These are phyloP conservation scores for Taenaris catops DNA, from an alignment of 2,888 invertebrate genomes.

Conservation along the genomic window DNA sequence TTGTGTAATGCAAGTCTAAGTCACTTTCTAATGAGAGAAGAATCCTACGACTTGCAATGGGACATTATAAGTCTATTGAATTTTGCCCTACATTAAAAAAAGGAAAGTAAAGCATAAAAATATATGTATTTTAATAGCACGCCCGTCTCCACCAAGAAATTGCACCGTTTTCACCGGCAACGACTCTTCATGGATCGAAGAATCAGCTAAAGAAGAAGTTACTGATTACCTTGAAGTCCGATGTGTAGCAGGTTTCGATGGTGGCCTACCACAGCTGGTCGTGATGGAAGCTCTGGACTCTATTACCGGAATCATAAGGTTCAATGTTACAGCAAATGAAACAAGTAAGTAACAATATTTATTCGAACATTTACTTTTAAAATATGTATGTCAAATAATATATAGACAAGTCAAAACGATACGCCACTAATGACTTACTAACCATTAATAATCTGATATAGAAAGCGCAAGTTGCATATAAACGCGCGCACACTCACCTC, in stretches of 20 bases:
- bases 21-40: too few species aligned
- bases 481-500: too few species aligned
- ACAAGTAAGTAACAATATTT: constrained; percentile 49
- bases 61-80: too few species aligned
- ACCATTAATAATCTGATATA: too few species aligned
- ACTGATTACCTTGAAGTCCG: constrained; percentile 84
- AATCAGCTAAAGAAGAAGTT: constrained; percentile 48
- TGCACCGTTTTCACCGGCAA: constrained; percentile 87
- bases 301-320: constrained; percentile 81
- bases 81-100: too few species aligned
- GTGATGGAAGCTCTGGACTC: constrained; percentile 90
- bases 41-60: too few species aligned
- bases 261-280: constrained; percentile 92
- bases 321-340: constrained; percentile 85
- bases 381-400: too few species aligned
- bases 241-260: constrained; percentile 93
- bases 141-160: constrained; percentile 90
- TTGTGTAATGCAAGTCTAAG: too few species aligned
- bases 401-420: too few species aligned
- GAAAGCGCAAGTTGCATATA: too few species aligned
- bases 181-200: constrained; percentile 72
- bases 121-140: constrained; percentile 66
- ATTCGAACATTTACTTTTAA: neutral
- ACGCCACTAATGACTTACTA: too few species aligned
- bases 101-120: too few species aligned